Conservation (phyloP, 2,888 invertebrate species). For the Leucophenga montana region DNA sequence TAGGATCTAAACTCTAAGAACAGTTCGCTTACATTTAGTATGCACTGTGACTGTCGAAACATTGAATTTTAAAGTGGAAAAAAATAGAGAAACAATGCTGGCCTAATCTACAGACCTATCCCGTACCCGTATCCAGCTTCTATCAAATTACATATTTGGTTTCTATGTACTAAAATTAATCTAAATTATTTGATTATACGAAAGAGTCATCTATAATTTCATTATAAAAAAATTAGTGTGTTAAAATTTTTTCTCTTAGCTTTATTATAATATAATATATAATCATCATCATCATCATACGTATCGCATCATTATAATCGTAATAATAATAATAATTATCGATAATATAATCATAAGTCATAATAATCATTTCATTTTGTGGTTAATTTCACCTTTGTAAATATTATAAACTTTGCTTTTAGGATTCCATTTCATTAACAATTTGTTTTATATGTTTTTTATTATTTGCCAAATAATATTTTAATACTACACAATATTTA, state of each 20-base stretch:
- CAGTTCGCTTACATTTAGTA: no score
- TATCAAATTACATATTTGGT: no score
- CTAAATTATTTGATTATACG: no score
- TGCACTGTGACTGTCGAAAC: no score
- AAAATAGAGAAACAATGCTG: no score
- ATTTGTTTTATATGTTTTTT: constrained; percentile 53
- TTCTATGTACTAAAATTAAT: no score
- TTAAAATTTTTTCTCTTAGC: constrained; percentile 36
- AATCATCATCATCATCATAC: constrained; percentile 23
- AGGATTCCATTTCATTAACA: constrained; percentile 26
- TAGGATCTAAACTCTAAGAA: no score
- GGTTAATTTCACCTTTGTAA: constrained; percentile 35
- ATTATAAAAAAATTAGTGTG: background rate
- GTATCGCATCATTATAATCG: constrained; percentile 31
- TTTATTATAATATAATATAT: constrained; percentile 37
- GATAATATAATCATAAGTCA: constrained; percentile 35
- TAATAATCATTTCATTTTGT: constrained; percentile 10
- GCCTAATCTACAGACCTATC: no score
- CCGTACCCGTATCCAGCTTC: no score
- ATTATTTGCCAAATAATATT: constrained; percentile 43
- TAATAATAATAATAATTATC: constrained; percentile 39
- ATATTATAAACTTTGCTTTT: constrained; percentile 39
- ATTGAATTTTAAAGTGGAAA: no score
- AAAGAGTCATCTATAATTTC: background rate
- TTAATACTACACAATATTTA: constrained; percentile 43